Conservation (phyloP, 2,797 vertebrate genomes). For the Tenualosa ilisha region DNA sequence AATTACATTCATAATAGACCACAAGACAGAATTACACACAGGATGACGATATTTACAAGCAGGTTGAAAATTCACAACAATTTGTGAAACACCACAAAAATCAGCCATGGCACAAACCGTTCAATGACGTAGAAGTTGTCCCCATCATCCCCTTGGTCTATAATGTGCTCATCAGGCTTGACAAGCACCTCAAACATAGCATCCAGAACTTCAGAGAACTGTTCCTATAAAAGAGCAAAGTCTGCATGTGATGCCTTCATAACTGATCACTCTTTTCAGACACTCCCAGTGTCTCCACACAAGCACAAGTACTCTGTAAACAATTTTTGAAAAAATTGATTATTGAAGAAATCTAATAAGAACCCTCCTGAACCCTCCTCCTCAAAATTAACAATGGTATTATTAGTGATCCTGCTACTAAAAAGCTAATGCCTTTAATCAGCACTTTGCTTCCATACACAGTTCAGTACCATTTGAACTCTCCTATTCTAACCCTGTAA, state of each 20-base stretch:
- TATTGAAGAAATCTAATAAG: no score
- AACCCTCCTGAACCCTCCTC: no score
- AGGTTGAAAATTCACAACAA: neutral
- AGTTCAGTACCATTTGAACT: no score
- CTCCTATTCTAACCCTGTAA: no score
- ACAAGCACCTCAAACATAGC: constrained; percentile 94
- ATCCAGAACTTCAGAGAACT: constrained; percentile 91
- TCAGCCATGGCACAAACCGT: constrained; percentile 63
- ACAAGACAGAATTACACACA: neutral
- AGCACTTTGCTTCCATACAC: no score
- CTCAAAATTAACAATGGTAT: no score
- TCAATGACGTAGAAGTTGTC: constrained; percentile 97
- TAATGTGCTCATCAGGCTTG: constrained; percentile 88
- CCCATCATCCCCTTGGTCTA: constrained; percentile 92
- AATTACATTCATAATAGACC: neutral
- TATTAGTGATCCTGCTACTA: no score
- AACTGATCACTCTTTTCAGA: neutral
- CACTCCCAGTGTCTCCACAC: neutral
- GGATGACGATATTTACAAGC: neutral
- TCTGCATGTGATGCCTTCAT: neutral
- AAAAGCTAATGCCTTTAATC: no score
- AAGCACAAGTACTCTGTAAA: neutral
- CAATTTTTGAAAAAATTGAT: neutral
- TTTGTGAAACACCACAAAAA: neutral
- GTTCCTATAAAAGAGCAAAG: constrained; percentile 79